Base-by-base conservation (phyloP, 2,797 vertebrate species). In the Euphonia xanthogaster region DNA sequence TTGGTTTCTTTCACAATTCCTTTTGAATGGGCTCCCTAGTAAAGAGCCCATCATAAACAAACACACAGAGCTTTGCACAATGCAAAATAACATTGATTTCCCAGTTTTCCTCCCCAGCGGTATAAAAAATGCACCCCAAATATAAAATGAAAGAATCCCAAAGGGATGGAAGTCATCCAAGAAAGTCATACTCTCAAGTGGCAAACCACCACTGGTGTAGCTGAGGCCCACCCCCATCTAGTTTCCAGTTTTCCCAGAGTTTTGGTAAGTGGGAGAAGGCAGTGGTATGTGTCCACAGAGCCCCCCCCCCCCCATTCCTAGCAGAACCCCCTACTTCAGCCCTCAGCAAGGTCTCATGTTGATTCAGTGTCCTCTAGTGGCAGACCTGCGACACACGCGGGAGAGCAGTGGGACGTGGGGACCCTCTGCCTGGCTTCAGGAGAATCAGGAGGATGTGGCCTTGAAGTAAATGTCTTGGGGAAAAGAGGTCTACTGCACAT, bases 321-420 rank as follows among this genome's bases (percentile, higher is more conserved):
- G 31, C 70, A 55, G 20, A 51, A 24, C 6, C 57, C 74, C 67
- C 12, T 2, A 4, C 44, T 58, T 37, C 65, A 71, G 17, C 39
- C 51, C 61, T 86, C 91, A 48, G 51, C 21, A 45, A 90, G 70
- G 91, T 95, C 94, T 91, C 27, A 24, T 53, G 87, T 96, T 47
- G 82, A 94, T 78, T 94, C 96, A 94, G 85, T 94, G 96, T 96
- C 96, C 96, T 96, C 96, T 97, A 95, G 96, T 54, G 96, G 96
- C 58, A 95, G 96, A 47, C 39, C 23, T 35, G 48, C 1, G 1
- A 45, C 78, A 86, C 50, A 80, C 42, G 44, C 74, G 45, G 16
- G 1, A 18, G 6, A 70, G 35, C 35, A 22, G 51, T 3, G 39
- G 42, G n/a, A 66, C 30, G 3, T 18, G 18, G 33, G 55, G 42